A percentile compares a stretch with the other conserved stretches of the same genome.
phyloP scores from a whole-genome alignment of 2,113 vertebrate genomes.

The Poicephalus gulielmi region DNA sequence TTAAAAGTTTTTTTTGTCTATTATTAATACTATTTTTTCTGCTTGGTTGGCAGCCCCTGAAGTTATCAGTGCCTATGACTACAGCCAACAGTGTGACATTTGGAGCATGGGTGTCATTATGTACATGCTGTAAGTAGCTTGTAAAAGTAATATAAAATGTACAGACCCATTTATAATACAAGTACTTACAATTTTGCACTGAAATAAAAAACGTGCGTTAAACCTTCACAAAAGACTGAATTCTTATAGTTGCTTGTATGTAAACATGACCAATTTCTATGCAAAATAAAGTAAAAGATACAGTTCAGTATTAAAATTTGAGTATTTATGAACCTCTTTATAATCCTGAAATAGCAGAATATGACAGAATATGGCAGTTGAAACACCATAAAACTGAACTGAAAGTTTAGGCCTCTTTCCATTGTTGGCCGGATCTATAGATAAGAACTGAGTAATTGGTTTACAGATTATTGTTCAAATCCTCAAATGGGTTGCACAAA shows the following conservation, averaged over 20 bases:
- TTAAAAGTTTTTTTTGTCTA: slow-evolving; percentile 72
- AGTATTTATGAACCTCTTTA: not conserved
- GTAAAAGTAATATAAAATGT: slow-evolving; percentile 65
- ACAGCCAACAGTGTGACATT: slow-evolving; percentile 88
- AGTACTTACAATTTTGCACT: slow-evolving; percentile 8
- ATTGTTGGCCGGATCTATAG: not conserved
- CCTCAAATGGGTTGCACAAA: not conserved
- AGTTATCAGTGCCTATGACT: slow-evolving; percentile 86
- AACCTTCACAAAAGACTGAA: not conserved
- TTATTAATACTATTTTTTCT: slow-evolving; percentile 81
- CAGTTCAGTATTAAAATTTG: not conserved
- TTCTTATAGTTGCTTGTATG: not conserved
- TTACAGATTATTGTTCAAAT: not conserved
- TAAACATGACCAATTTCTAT: not conserved
- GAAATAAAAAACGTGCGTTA: slow-evolving; percentile 4
- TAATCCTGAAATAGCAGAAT: not conserved
- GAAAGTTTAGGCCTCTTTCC: not conserved
- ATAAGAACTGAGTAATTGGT: not conserved
- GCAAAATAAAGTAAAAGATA: not conserved
- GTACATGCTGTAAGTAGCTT: slow-evolving; percentile 89
- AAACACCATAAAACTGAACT: not conserved
- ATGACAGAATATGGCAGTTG: not conserved
- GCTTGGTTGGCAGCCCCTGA: slow-evolving; percentile 86
- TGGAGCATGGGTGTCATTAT: slow-evolving; percentile 94
- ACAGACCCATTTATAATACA: slow-evolving; percentile 43